Conservation (phyloP, 2,113 vertebrate genomes). For the Bucco capensis region DNA sequence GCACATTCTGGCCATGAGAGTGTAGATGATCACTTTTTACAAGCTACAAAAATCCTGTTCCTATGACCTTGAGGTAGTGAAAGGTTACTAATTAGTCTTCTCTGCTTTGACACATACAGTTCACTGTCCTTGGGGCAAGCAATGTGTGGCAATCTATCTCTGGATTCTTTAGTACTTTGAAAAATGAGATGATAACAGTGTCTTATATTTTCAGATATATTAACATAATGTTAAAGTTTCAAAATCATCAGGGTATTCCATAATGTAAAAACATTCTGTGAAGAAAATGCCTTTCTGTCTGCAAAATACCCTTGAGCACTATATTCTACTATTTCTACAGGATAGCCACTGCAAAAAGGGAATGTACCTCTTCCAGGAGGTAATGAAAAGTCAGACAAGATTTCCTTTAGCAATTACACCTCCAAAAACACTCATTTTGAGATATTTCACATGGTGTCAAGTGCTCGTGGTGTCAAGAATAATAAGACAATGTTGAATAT, state of each 20-base stretch:
- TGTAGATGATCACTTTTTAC: neutral
- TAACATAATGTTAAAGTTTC: neutral
- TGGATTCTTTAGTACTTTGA: neutral
- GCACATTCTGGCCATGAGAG: neutral
- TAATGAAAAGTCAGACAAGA: neutral
- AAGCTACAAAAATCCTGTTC: neutral
- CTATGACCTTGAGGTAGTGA: neutral
- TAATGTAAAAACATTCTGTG: neutral
- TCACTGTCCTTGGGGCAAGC: neutral
- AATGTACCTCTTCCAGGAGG: neutral
- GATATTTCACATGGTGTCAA: neutral
- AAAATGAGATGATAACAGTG: neutral
- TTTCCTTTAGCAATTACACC: constrained; percentile 4
- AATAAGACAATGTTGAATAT: neutral
- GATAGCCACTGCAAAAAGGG: neutral
- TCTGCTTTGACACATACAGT: neutral
- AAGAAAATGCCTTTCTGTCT: neutral
- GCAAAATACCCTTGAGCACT: neutral
- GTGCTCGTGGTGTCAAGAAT: neutral
- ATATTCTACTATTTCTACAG: neutral
- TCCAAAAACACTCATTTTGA: neutral
- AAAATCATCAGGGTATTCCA: constrained; percentile 1
- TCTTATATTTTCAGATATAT: neutral
- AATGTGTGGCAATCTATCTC: neutral
- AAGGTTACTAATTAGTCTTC: constrained; percentile 14